These are phyloP conservation scores for Sipha maydis DNA, from an alignment of 2,888 invertebrate species.

Conservation along the genomic window DNA sequence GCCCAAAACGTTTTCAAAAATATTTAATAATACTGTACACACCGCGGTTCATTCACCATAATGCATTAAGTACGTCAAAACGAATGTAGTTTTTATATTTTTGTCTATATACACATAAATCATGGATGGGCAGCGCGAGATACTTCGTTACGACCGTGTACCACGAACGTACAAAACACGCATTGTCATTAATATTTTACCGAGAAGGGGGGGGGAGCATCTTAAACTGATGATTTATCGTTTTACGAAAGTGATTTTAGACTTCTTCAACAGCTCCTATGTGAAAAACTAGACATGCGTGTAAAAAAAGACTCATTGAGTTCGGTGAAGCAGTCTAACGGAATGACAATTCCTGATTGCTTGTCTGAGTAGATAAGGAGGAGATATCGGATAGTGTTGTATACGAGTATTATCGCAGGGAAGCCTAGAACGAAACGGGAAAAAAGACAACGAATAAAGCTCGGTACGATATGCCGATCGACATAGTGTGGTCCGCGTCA, in stretches of 20 bases:
- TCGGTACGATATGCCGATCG: not conserved
- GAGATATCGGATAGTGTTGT: too few relatives aligned
- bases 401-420: too few relatives aligned
- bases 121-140: not conserved
- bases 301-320: not conserved
- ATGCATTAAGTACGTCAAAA: not conserved
- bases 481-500: not conserved
- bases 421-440: too few relatives aligned
- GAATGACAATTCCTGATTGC: too few relatives aligned
- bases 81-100: not conserved
- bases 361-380: too few relatives aligned
- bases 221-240: not conserved
- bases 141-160: too few relatives aligned
- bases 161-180: not conserved
- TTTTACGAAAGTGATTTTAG: not conserved
- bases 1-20: not conserved
- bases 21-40: not conserved
- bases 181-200: not conserved
- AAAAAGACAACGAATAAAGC: not conserved
- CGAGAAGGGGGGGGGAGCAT: not conserved
- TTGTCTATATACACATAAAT: not conserved
- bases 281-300: not conserved
- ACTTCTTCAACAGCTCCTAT: not conserved
- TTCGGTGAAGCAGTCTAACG: too few relatives aligned
- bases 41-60: not conserved